Percentiles rank a stretch among this genome's conserved stretches.
Conservation (phyloP, 2,797 vertebrate species). For the Pantherophis alleghaniensis region DNA sequence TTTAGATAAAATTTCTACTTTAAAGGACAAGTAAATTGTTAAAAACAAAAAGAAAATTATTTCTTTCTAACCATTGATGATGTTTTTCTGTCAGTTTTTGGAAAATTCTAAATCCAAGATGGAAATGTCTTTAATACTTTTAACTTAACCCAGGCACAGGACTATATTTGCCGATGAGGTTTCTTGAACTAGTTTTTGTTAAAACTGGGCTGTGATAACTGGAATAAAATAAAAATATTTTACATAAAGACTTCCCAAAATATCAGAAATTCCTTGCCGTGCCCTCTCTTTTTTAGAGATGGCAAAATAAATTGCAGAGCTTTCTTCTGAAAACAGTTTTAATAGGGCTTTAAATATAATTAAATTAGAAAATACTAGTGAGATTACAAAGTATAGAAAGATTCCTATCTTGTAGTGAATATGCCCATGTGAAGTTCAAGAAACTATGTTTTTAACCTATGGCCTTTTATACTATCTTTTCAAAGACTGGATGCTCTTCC, state of each 20-base stretch:
- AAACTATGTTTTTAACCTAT: background rate
- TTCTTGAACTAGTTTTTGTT: background rate
- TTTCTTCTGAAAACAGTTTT: background rate
- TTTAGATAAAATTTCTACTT: background rate
- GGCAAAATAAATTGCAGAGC: background rate
- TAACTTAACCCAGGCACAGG: background rate
- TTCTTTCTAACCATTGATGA: background rate
- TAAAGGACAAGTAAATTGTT: background rate
- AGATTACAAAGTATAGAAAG: background rate
- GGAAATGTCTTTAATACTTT: background rate
- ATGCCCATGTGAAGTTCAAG: background rate
- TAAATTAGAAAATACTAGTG: background rate
- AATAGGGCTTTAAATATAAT: too few species aligned
- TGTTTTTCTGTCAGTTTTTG: background rate
- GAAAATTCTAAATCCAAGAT: background rate
- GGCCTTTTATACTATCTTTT: background rate
- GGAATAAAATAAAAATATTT: background rate
- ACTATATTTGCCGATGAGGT: background rate
- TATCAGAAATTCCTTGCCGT: background rate
- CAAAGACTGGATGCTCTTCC: background rate
- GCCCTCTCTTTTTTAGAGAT: background rate
- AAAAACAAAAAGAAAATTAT: background rate
- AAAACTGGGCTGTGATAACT: background rate
- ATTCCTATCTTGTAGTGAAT: background rate
- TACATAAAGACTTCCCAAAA: background rate